Evolutionary conservation across 2,888 invertebrate species (phyloP), one percentile per base, ranked within the genome.

Genomic region (Drosophila stalkeri): DNA sequence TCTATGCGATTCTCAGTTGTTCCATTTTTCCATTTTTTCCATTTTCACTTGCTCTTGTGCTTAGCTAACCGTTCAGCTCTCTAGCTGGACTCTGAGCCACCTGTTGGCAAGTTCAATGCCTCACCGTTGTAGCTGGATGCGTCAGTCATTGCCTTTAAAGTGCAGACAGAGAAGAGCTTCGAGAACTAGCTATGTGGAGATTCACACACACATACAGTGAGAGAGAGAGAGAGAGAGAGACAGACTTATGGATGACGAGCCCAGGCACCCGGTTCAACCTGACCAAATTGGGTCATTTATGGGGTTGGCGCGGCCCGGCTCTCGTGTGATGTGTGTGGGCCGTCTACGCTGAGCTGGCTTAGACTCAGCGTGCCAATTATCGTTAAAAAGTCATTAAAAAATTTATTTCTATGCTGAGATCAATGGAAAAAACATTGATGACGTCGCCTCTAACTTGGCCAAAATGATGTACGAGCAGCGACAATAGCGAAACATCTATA

Each of bases 201-300:
- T 71, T 49, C 73, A 33, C 62, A 41, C 31, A 49, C 46, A 46
- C 14, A 18, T 11, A n/a, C 18, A 18, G 11, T 27, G 27, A 11
- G n/a, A 18, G 3, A n/a, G 18, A 43, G 11, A 20, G 14, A 44
- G 1, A 20, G 2, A 12, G 1, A 43, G 7, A 11, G 5, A 18
- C 11, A 49, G 47, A 27, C 5, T 3, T 11, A 6, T 44, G 39
- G 51, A 43, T 52, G 47, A 20, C 62, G 60, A 61, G 52, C 52
- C 71, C 69, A 75, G 52, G 47, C 41, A 65, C 43, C 64, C 61
- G 62, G 69, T 64, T 73, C 73, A 78, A 74, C 52, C 86, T 81
- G 82, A 84, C 90, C 90, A 86, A 86, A 86, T 86, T 88, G 90
- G 90, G 90, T 86, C 86, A 90, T 86, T 82, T 75, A 81, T 77